A percentile compares a stretch with the other conserved stretches of the same genome.
These are phyloP conservation scores for Xiphydria camelus DNA, from an alignment of 2,888 invertebrate genomes.

Conservation along the genomic window DNA sequence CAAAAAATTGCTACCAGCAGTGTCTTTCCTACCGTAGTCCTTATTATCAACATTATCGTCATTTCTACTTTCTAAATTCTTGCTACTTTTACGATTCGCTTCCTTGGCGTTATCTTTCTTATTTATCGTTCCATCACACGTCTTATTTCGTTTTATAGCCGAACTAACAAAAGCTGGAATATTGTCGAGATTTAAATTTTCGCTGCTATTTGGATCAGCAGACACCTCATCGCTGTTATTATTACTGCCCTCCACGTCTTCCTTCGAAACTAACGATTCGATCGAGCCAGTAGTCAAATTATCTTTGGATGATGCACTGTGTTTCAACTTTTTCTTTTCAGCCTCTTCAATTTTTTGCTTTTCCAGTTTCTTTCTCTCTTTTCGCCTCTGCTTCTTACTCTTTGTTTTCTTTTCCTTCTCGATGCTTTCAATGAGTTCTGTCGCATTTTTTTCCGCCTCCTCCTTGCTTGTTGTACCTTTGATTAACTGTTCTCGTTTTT, in stretches of 20 bases:
- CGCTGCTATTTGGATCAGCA: neutral
- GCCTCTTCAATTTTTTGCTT: conserved; percentile 1
- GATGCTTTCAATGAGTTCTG: no score
- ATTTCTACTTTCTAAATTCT: no score
- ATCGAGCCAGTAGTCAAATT: neutral
- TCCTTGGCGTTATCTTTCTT: neutral
- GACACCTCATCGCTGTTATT: neutral
- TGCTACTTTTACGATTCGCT: no score
- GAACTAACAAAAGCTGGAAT: neutral
- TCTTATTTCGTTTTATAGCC: no score
- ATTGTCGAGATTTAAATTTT: neutral
- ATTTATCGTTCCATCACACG: no score
- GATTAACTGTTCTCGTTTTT: no score
- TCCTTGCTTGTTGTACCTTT: no score
- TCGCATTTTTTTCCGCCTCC: no score
- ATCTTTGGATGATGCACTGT: neutral
- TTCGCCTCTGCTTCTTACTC: conserved; percentile 21
- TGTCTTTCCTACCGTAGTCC: conserved; percentile 3
- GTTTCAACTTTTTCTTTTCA: neutral
- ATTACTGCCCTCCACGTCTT: neutral
- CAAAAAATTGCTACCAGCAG: conserved; percentile 14
- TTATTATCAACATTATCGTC: neutral
- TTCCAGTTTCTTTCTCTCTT: conserved; percentile 11
- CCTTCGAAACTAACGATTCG: neutral
- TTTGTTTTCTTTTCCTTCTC: conserved; percentile 17